phyloP scores from a whole-genome alignment of 2,113 vertebrate species.

The Chunga burmeisteri region DNA sequence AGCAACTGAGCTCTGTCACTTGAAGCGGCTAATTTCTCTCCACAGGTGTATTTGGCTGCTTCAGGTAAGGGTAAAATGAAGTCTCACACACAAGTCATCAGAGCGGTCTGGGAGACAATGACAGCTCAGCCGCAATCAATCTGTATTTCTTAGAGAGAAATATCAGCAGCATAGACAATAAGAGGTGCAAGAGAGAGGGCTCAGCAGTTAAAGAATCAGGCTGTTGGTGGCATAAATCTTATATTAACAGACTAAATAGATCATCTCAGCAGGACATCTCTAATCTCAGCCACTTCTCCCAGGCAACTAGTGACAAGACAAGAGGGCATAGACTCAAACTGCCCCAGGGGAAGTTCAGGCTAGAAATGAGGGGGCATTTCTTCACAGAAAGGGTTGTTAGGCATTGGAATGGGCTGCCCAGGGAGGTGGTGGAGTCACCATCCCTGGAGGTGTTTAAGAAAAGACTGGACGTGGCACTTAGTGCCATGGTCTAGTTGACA shows the following conservation, averaged over 20 bases:
- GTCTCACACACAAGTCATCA: not conserved
- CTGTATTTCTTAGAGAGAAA: not conserved
- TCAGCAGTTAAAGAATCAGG: not conserved
- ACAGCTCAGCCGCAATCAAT: not conserved
- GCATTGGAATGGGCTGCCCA: no score
- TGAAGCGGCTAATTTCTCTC: constrained; percentile 32
- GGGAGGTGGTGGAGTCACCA: no score
- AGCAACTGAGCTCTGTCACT: not conserved
- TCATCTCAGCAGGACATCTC: not conserved
- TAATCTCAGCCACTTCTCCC: not conserved
- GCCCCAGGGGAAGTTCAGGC: no score
- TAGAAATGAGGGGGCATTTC: no score
- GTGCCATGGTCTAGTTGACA: no score
- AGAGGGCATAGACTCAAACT: no score
- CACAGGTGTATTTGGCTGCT: not conserved
- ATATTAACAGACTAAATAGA: not conserved
- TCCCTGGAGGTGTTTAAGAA: no score
- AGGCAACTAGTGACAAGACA: no score
- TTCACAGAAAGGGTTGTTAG: no score
- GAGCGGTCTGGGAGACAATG: not conserved
- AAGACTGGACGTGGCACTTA: no score
- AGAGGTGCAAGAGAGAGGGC: not conserved
- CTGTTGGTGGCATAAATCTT: not conserved
- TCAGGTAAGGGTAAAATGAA: not conserved
- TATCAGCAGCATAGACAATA: rapidly evolving